Evolutionary conservation across 2,797 vertebrate genomes (phyloP).

Genomic region (Aldrovandia affinis): DNA sequence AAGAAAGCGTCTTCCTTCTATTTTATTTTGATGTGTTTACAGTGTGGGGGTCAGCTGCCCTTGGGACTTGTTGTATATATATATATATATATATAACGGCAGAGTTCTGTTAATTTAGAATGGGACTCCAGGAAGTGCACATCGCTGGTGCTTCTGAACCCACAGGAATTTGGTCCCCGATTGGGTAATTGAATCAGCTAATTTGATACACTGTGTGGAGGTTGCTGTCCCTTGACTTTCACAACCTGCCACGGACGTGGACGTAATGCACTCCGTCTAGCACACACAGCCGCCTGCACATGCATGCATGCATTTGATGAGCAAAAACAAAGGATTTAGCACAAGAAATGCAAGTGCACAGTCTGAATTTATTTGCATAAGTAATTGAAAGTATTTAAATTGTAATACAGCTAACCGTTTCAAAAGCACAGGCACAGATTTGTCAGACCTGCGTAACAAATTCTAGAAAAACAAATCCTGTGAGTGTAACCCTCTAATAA

Average conservation of each 20-base stretch:
- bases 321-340: too few species aligned
- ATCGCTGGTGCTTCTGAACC: not conserved
- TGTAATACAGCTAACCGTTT: too few species aligned
- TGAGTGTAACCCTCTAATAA: too few species aligned
- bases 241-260: not conserved
- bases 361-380: too few species aligned
- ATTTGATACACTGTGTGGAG: constrained; percentile 24
- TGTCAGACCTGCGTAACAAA: too few species aligned
- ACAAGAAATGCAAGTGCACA: too few species aligned
- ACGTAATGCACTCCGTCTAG: not conserved
- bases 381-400: too few species aligned
- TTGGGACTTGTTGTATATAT: not conserved
- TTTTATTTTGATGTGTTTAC: not conserved
- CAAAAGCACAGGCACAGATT: too few species aligned
- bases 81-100: not conserved
- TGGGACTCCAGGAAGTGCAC: not conserved
- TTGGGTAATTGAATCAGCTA: constrained; percentile 43
- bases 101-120: not conserved
- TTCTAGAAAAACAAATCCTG: not conserved
- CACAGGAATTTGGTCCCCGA: constrained; percentile 18
- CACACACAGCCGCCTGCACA: not conserved
- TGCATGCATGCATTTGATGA: too few species aligned
- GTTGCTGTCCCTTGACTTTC: not conserved
- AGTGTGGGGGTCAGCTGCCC: too few species aligned
- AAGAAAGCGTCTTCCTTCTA: not conserved